These are phyloP conservation scores for Ischnus inquisitorius DNA, from an alignment of 2,888 invertebrate genomes.

Conservation along the genomic window DNA sequence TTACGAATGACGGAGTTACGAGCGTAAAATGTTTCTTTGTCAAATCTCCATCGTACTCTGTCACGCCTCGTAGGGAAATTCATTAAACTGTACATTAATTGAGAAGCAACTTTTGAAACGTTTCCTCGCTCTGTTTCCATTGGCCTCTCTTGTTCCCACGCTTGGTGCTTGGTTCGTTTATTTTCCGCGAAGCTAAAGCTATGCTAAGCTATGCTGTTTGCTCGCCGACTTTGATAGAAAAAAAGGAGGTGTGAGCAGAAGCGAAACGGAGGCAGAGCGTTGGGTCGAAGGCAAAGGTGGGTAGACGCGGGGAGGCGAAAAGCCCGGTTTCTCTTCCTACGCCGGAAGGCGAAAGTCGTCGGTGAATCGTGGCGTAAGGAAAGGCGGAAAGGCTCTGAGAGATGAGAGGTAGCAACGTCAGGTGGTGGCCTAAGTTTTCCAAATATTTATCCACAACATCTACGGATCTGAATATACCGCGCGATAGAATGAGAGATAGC, in stretches of 20 bases:
- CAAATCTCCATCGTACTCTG: neutral
- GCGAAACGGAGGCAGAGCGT: slow-evolving; percentile 52
- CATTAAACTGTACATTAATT: slow-evolving; percentile 15
- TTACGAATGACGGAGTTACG: too few species aligned
- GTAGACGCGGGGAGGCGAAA: neutral
- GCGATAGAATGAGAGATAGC: slow-evolving; percentile 23
- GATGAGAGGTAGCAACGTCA: slow-evolving; percentile 64
- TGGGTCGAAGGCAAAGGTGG: slow-evolving; percentile 18
- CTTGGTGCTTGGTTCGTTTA: slow-evolving; percentile 29
- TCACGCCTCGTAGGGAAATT: neutral
- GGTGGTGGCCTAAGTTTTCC: slow-evolving; percentile 68
- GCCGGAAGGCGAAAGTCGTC: slow-evolving; percentile 31
- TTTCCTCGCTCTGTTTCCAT: neutral
- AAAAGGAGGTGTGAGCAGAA: slow-evolving; percentile 46
- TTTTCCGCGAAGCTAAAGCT: slow-evolving; percentile 66
- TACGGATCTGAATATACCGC: slow-evolving; percentile 51
- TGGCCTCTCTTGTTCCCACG: neutral
- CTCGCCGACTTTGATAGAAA: slow-evolving; percentile 41
- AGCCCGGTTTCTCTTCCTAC: slow-evolving; percentile 32
- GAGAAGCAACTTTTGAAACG: slow-evolving; percentile 1
- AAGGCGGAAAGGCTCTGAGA: slow-evolving; percentile 59
- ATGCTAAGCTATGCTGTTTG: slow-evolving; percentile 69
- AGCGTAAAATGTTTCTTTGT: neutral
- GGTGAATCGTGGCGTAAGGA: slow-evolving; percentile 36
- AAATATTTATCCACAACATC: slow-evolving; percentile 72